Evolutionary conservation across 2,113 vertebrate genomes (phyloP), one percentile per base, ranked within the genome.

Genomic region (Bubalus kerabau): DNA sequence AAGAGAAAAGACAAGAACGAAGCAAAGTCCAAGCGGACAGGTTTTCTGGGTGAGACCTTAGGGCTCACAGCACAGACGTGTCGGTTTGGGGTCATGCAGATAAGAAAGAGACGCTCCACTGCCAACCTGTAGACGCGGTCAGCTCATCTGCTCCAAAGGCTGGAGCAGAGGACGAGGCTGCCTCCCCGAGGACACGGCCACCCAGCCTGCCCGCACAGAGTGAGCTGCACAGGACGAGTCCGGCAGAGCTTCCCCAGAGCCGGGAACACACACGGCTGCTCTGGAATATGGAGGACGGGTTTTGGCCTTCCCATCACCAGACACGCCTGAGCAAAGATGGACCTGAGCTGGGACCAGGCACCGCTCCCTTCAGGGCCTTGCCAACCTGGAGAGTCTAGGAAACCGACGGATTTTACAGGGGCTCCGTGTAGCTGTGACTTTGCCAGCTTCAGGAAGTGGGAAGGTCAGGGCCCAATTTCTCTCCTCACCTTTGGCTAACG

Each of bases 321-420:
- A 80, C 19, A 52, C 3, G 2, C 11, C 48, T 7, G 7, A 64
- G 83, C 60, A 36, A 23, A 36, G 17, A 36, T 16, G 0, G 85
- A 2, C 24, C 11, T 6, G 2, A 48, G 52, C 7, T 12, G 16
- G 17, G 24, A 4, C 88, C 21, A 4, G 19, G 4, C 1, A 5
- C 23, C 30, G 6, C 0, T 6, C 15, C 56, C 6, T 59, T 43
- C 4, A 5, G 15, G 32, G 23, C 83, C 52, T 32, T 7, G 57
- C 13, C 40, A 2, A 1, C 71, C 15, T 2, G 0, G 46, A 30
- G 43, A 17, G 9, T 46, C 2, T 10, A 50, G 8, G 32, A 56
- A 48, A 5, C 4, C 0, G 8, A 8, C 0, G 0, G 6, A 4
- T 6, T 30, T 36, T 5, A 17, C 0, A 11, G 30, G 52, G 3